Evolutionary conservation across 2,797 vertebrate genomes (phyloP).

Genomic region (Anabas testudineus): DNA sequence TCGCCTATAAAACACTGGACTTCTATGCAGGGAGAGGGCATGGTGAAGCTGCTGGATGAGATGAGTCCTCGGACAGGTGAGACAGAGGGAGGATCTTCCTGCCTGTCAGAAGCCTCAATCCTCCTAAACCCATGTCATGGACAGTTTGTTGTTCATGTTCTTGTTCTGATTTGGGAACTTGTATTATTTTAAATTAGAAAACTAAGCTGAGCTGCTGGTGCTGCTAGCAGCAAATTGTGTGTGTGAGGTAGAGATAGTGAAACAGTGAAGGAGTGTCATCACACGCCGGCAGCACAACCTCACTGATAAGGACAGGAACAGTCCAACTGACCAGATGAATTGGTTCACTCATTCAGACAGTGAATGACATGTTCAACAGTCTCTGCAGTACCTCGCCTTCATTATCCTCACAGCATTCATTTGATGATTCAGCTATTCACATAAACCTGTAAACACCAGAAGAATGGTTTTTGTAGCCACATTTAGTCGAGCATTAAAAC

Average conservation of each 20-base stretch:
- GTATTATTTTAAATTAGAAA: neutral
- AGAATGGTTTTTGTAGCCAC: no score
- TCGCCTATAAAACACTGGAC: constrained; percentile 98
- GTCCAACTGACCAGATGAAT: no score
- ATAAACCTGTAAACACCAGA: neutral
- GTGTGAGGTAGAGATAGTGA: constrained; percentile 58
- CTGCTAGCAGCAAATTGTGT: neutral
- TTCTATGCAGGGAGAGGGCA: constrained; percentile 92
- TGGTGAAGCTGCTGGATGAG: constrained; percentile 95
- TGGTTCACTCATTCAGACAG: no score
- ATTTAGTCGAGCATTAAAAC: neutral
- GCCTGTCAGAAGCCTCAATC: neutral
- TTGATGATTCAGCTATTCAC: neutral
- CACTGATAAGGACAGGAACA: constrained; percentile 53
- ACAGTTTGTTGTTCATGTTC: neutral
- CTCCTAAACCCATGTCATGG: neutral
- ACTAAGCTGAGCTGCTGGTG: neutral
- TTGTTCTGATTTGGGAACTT: neutral
- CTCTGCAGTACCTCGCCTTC: neutral
- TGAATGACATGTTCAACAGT: no score
- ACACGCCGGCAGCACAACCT: constrained; percentile 40
- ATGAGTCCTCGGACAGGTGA: constrained; percentile 91
- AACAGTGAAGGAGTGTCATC: constrained; percentile 50
- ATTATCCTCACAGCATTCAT: no score
- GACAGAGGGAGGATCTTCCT: neutral